Evolutionary conservation across 1,140 invertebrate genomes (phyloP), one percentile per base, ranked within the genome.

Genomic region (Lucilia cuprina): DNA sequence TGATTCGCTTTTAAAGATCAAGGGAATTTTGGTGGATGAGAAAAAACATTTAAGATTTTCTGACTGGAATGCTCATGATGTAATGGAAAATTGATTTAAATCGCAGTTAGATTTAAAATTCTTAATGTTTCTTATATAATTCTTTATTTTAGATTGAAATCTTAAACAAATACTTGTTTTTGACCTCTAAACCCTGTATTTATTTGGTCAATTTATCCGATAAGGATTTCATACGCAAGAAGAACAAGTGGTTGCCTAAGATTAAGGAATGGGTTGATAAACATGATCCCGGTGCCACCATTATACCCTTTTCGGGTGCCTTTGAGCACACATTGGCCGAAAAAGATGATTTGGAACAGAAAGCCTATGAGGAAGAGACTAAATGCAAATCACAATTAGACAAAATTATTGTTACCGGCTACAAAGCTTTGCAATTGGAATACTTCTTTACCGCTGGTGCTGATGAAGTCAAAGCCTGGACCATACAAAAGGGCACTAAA

Each of bases 381-480:
- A 91, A 91, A 85, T 91, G 90, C 87, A 90, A 89, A 82, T 98
- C 97, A 92, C 94, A 96, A 50, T 92, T 99, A 87, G 98, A 99
- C 86, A 99, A 99, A 92, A 99, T 99, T 85, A 99, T 99, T 86
- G 93, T 98, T 0, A 97, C 96, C 89, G 99, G 99, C 75, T 99
- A 99, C 93, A 99, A 98, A 91, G 95, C 98, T 5, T 92, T 99
- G 30, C 96, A 98, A 87, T 92, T 99, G 77, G 96, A 97, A 88
- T 99, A 99, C 91, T 99, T 99, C 94, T 99, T 99, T 92, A 99
- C 99, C 8, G 93, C 95, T 34, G 99, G 99, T 13, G 94, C 95
- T 82, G 99, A 99, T 92, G 99, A 99, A 94, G 99, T 99, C 0
- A 99, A 99, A 92, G 98, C 98, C 10, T 99, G 99, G 99, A 99